Evolutionary conservation across 1,140 invertebrate genomes (phyloP).

Genomic region (Eciton burchellii): DNA sequence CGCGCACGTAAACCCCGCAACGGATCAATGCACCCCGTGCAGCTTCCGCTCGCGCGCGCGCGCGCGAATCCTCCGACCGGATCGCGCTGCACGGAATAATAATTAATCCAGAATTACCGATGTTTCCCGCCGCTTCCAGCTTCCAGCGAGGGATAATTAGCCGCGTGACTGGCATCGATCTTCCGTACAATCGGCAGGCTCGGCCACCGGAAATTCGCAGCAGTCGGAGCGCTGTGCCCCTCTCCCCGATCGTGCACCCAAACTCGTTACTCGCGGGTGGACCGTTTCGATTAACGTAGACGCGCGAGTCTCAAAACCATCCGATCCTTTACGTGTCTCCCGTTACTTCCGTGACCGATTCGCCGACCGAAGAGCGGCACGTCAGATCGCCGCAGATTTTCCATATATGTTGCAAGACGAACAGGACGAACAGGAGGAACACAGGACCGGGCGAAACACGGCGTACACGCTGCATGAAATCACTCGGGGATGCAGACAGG

Average conservation of each 20-base stretch:
- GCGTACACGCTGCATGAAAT: slow-evolving; percentile 13
- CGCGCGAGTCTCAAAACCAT: background rate
- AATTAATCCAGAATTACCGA: slow-evolving; percentile 53
- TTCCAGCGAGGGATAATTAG: slow-evolving; percentile 36
- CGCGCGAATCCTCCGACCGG: background rate
- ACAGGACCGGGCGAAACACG: background rate
- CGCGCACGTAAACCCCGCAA: slow-evolving; percentile 49
- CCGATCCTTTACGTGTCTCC: background rate
- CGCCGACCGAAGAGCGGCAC: too few relatives aligned
- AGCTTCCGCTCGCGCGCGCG: slow-evolving; percentile 42
- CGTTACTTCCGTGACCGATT: slow-evolving; percentile 5
- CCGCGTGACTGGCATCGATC: background rate
- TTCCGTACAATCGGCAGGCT: slow-evolving; percentile 22
- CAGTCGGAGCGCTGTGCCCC: background rate
- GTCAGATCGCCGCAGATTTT: background rate
- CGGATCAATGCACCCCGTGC: slow-evolving; percentile 69
- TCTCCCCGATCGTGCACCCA: background rate
- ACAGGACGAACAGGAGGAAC: background rate
- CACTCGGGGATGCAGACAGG: slow-evolving; percentile 11
- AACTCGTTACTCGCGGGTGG: background rate
- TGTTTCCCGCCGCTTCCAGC: slow-evolving; percentile 1
- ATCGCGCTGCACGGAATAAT: slow-evolving; percentile 57
- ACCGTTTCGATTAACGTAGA: slow-evolving; percentile 11
- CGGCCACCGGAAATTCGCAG: slow-evolving; percentile 29
- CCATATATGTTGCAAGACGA: background rate